Evolutionary conservation across 1,140 invertebrate species (phyloP).

Genomic region (Stegodyphus mimosarum): DNA sequence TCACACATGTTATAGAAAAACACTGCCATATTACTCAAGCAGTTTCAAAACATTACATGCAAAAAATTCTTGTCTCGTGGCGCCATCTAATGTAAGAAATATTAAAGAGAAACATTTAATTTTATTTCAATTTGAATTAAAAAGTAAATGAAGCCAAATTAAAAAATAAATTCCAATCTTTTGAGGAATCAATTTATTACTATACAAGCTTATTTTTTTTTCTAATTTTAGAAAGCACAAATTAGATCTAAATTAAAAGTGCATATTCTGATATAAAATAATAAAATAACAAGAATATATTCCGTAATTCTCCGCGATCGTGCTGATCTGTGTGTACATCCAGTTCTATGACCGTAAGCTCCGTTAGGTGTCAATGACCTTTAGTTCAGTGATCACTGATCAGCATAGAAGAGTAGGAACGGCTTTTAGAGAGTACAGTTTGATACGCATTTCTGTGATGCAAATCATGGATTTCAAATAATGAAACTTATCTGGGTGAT

Average conservation of each 20-base stretch:
- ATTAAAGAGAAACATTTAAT: no score
- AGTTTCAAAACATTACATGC: no score
- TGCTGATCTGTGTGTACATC: slow-evolving; percentile 26
- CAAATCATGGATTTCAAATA: slow-evolving; percentile 45
- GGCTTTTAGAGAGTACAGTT: slow-evolving; percentile 22
- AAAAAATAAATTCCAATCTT: neutral
- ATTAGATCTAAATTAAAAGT: no score
- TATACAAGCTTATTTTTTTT: neutral
- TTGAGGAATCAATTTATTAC: neutral
- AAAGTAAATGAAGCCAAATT: no score
- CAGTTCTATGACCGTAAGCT: slow-evolving; percentile 58
- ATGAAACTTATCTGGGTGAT: neutral
- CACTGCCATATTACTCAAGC: no score
- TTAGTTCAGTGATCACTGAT: slow-evolving; percentile 58
- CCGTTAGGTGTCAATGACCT: slow-evolving; percentile 61
- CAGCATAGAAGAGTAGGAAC: slow-evolving; percentile 55
- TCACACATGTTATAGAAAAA: no score
- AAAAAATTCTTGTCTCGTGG: no score
- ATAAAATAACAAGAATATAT: no score
- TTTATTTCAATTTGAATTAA: no score
- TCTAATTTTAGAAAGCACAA: neutral
- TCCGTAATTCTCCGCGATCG: no score
- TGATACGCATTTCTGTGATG: slow-evolving; percentile 31
- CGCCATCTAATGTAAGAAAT: no score
- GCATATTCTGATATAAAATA: no score